Evolutionary conservation across 2,797 vertebrate genomes (phyloP), one percentile per base, ranked within the genome.

Genomic region (Momotus momota): DNA sequence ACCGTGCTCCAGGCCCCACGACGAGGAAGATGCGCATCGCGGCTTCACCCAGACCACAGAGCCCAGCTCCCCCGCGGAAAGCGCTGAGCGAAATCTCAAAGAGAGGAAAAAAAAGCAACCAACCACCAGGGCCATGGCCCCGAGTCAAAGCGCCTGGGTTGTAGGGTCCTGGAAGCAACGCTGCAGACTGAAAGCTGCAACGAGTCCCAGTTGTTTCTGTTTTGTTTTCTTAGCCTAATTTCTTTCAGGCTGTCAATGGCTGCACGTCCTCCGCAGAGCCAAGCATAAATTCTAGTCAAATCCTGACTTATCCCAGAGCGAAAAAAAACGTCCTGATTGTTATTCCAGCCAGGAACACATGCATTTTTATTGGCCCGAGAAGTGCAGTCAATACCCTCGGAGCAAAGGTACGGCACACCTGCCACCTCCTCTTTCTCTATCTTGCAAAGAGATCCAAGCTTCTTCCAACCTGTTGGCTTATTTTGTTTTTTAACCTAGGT

Each of bases 1-100:
- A 46, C 49, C 3, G 0, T 7, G 49, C 55, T 60, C 69, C 48
- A 38, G 46, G 33, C 66, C 26, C 60, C 82, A 64, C 2, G 4
- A 1, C 0, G 0, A 22, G 49, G 72, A 57, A 41, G 52, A 74
- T 0, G 2, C 66, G 22, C 43, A 1, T 3, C 1, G 2, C n/a
- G 8, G 49, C 65, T 74, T 71, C 57, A 61, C n/a, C 40, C 90
- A 81, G 31, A 61, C n/a, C 29, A 2, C 58, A 67, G 78, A 52
- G 25, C 45, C 19, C 43, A 74, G 27, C 26, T 31, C 40, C 62
- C 26, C 46, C 4, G 1, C 1, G 2, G 25, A 87, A 65, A 61
- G n/a, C 60, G 8, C 64, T 17, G 74, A 38, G 65, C 2, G 2
- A 60, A 74, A 71, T 35, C 86, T 57, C 88, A 73, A 26, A 88